Base-by-base conservation (phyloP, 1,140 invertebrate species). In the Latrodectus geometricus region DNA sequence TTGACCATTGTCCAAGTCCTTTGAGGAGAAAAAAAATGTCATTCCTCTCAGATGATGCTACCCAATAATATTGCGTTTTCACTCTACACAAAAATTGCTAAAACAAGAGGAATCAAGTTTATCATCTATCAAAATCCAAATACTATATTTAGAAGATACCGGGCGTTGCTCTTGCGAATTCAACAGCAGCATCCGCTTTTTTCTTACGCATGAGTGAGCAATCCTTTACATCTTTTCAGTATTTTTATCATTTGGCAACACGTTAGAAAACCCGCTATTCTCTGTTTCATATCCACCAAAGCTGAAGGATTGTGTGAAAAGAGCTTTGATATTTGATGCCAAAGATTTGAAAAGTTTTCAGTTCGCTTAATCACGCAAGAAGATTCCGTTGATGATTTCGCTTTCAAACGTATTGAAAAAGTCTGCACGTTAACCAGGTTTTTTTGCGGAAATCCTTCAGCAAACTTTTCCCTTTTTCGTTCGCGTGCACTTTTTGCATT, bases 81-180 rank as follows among this genome's bases (percentile, higher is more conserved):
- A 78, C 76, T 56, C 68, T 56, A 79, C 35, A 79, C 66, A 79
- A 70, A 79, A n/a, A 68, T 20, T 9, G 12, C 15, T n/a, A 79
- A 74, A 79, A 79, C 17, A 35, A n/a, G 9, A 68, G 35, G 68
- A 52, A 79, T 20, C 17, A 21, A 50, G 65, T 8, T 72, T 56
- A 70, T 66, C 61, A 48, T 35, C 35, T 17, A 68, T 81, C 70
- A 70, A 20, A 69, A 52, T 72, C 35, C n/a, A 9, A 61, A 54
- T 72, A 49, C 79, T 81, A 81, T 81, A 69, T 81, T 48, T 35
- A 72, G 79, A 54, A 50, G 11, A 66, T 4, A 65, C 68, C 68
- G 79, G 68, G 49, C 79, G 54, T 81, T 81, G 79, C 68, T 81
- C 68, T 69, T 69, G 5, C 79, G 54, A 17, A 20, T 81, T 54